Percentiles rank a stretch among this genome's conserved stretches.
Conservation (phyloP, 2,797 vertebrate genomes). For the Uromys caudimaculatus region DNA sequence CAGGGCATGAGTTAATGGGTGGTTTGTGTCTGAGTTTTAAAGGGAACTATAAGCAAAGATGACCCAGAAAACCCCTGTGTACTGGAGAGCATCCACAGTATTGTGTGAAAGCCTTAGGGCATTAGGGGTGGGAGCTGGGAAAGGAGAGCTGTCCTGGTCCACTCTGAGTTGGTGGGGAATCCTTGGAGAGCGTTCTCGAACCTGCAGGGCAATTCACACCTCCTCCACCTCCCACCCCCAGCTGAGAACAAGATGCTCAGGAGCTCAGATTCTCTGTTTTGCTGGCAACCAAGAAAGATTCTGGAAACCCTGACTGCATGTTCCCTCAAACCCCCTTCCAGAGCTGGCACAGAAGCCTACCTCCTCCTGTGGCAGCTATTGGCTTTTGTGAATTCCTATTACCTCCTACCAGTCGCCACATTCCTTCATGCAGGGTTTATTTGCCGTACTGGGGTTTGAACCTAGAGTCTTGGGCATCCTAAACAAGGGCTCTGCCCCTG, state of each 20-base stretch:
- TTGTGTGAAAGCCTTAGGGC: conserved; percentile 67
- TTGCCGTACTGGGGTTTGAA: not conserved
- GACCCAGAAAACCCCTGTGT: conserved; percentile 72
- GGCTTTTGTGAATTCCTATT: not conserved
- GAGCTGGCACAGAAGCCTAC: not conserved
- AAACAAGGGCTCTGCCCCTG: not conserved
- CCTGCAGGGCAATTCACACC: not conserved
- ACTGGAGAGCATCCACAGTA: conserved; percentile 46
- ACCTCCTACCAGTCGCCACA: too few species aligned
- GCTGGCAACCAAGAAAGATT: not conserved
- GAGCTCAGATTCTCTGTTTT: not conserved
- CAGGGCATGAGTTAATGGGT: conserved; percentile 79
- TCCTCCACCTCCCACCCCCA: not conserved
- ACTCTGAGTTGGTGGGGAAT: not conserved
- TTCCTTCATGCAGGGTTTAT: not conserved
- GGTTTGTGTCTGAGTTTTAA: conserved; percentile 81
- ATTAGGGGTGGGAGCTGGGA: not conserved
- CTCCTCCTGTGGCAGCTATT: not conserved
- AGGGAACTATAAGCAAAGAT: conserved; percentile 70
- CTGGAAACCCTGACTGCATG: too few species aligned
- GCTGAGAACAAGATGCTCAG: not conserved
- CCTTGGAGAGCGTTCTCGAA: not conserved
- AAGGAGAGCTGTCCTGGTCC: not conserved
- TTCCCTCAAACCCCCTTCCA: too few species aligned
- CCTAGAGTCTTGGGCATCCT: not conserved